phyloP scores from a whole-genome alignment of 2,888 invertebrate genomes.

The Tribolium freemani region DNA sequence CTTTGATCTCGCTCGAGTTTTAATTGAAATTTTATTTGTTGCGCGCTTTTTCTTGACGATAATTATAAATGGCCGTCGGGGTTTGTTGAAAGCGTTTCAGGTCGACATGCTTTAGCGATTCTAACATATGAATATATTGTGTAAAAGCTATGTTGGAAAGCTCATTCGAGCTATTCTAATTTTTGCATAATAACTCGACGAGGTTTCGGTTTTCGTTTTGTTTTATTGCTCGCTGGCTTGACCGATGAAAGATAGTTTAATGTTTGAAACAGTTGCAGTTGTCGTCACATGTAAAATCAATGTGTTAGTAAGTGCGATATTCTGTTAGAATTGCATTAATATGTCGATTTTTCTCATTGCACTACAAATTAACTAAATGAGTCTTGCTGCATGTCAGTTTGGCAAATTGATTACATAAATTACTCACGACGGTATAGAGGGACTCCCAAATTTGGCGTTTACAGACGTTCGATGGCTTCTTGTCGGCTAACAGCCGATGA shows the following conservation, averaged over 20 bases:
- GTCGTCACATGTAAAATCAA: neutral
- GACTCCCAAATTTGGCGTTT: constrained; percentile 8
- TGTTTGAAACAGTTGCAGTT: neutral
- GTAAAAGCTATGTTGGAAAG: neutral
- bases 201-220: neutral
- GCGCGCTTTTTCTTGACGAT: neutral
- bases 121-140: constrained; percentile 9
- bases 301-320: neutral
- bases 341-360: neutral
- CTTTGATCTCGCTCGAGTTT: neutral
- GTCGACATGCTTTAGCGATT: constrained; percentile 19
- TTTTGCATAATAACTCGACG: constrained; percentile 12
- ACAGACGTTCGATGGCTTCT: constrained; percentile 32
- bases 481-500: constrained; percentile 22
- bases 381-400: neutral
- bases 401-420: neutral
- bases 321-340: neutral
- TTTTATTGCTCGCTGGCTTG: neutral
- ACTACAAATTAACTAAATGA: neutral
- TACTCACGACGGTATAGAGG: neutral
- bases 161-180: constrained; percentile 19
- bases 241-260: neutral
- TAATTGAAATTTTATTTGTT: neutral
- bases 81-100: constrained; percentile 12
- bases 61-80: constrained; percentile 18